Evolutionary conservation across 2,888 invertebrate species (phyloP).

Genomic region (Camponotus fellah): DNA sequence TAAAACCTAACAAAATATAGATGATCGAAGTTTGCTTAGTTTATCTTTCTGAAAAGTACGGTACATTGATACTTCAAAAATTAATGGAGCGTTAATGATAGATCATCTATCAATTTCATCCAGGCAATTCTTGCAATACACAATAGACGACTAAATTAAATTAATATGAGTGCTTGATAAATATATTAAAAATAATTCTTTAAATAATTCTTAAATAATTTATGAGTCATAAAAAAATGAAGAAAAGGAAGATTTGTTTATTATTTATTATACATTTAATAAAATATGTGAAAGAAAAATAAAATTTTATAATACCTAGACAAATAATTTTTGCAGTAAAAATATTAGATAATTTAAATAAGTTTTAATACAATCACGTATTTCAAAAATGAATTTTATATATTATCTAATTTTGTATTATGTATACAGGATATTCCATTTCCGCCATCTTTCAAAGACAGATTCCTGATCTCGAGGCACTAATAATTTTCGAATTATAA

Average conservation of each 20-base stretch:
- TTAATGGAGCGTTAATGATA: conserved; percentile 28
- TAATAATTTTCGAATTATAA: too few relatives aligned
- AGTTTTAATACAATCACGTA: too few relatives aligned
- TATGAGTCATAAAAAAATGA: not conserved
- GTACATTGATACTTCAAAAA: conserved; percentile 21
- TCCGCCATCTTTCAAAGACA: too few relatives aligned
- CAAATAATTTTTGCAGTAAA: too few relatives aligned
- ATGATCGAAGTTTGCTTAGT: not conserved
- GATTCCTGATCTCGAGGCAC: too few relatives aligned
- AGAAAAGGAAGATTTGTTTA: not conserved
- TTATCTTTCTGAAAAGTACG: conserved; percentile 35
- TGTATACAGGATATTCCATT: too few relatives aligned
- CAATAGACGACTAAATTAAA: not conserved
- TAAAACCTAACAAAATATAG: not conserved
- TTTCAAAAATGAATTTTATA: too few relatives aligned
- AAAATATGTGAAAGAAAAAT: not conserved
- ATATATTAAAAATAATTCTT: not conserved
- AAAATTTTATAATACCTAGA: not conserved
- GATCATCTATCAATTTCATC: conserved; percentile 40
- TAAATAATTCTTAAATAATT: conserved; percentile 14
- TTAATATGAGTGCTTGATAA: not conserved
- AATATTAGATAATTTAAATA: too few relatives aligned
- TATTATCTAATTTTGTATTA: too few relatives aligned
- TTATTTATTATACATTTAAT: not conserved
- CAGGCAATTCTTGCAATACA: not conserved